These are phyloP conservation scores for Fukomys damarensis DNA, from an alignment of 2,113 vertebrate genomes.

Conservation along the genomic window DNA sequence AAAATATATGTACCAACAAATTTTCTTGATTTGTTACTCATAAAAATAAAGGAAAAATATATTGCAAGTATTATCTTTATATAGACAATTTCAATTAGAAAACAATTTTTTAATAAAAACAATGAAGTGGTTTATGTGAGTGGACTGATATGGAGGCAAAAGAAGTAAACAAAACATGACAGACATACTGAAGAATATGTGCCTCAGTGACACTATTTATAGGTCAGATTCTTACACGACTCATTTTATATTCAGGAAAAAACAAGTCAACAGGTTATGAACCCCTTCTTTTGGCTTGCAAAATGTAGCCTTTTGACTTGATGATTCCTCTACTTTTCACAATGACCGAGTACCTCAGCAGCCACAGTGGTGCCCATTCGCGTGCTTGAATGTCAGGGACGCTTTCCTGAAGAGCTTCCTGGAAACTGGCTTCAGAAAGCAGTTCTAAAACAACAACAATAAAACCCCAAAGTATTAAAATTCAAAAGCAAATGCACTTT, in stretches of 20 bases:
- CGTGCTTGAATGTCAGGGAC: conserved; percentile 86
- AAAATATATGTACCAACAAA: conserved; percentile 84
- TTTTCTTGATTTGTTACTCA: conserved; percentile 87
- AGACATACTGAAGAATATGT: conserved; percentile 28
- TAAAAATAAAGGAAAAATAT: conserved; percentile 84
- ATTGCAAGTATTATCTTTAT: conserved; percentile 83
- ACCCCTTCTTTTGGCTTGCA: conserved; percentile 92
- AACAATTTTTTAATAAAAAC: conserved; percentile 75
- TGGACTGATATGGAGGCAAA: conserved; percentile 75
- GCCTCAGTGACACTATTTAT: conserved; percentile 56
- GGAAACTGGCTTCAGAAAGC: conserved; percentile 94
- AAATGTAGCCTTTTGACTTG: conserved; percentile 98
- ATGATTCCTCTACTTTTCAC: conserved; percentile 99
- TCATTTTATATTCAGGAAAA: conserved; percentile 76
- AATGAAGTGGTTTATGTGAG: conserved; percentile 74
- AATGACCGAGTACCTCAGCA: conserved; percentile 97
- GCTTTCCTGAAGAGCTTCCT: conserved; percentile 93
- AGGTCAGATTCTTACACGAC: conserved; percentile 76
- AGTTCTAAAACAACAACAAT: conserved; percentile 89
- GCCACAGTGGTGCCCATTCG: conserved; percentile 95
- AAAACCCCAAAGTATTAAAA: conserved; percentile 57
- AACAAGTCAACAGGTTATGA: conserved; percentile 72
- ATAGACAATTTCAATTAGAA: conserved; percentile 81
- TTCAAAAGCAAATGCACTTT: background rate
- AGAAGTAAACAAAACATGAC: conserved; percentile 70